These are phyloP conservation scores for Thyatira batis DNA, from an alignment of 2,888 invertebrate species.

Conservation along the genomic window DNA sequence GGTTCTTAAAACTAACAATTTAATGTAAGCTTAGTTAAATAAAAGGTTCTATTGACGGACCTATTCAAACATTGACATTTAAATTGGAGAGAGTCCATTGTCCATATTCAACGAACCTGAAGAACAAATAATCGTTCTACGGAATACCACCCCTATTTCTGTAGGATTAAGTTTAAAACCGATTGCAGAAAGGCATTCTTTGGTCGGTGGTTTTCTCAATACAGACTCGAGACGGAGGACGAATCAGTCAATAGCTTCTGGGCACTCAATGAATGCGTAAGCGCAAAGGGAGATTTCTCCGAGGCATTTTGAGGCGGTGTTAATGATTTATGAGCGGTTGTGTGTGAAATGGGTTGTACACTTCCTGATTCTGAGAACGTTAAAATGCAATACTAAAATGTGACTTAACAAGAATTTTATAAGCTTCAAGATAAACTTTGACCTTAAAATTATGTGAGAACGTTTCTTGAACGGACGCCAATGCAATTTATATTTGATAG, in stretches of 20 bases:
- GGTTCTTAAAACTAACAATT: background rate
- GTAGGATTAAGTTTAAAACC: conserved; percentile 26
- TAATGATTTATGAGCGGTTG: conserved; percentile 37
- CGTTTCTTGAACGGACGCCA: background rate
- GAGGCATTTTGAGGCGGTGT: conserved; percentile 15
- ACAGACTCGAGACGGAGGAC: conserved; percentile 40
- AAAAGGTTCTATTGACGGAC: conserved; percentile 35
- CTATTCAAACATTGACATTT: conserved; percentile 51
- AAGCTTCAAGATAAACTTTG: background rate
- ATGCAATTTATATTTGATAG: background rate
- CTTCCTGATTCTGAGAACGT: conserved; percentile 20
- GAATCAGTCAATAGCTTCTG: conserved; percentile 41
- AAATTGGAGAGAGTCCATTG: conserved; percentile 63
- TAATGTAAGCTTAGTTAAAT: conserved; percentile 7
- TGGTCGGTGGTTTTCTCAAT: conserved; percentile 38
- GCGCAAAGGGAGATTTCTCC: conserved; percentile 44
- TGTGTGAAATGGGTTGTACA: conserved; percentile 17
- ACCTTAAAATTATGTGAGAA: background rate
- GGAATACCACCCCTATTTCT: conserved; percentile 23
- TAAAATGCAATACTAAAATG: background rate
- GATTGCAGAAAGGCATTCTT: conserved; percentile 3
- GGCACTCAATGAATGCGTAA: conserved; percentile 52
- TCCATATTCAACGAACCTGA: conserved; percentile 39
- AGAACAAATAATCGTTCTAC: background rate
- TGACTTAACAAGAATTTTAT: background rate